Conservation (phyloP, 2,797 vertebrate species). For the Austrolebias charrua region DNA sequence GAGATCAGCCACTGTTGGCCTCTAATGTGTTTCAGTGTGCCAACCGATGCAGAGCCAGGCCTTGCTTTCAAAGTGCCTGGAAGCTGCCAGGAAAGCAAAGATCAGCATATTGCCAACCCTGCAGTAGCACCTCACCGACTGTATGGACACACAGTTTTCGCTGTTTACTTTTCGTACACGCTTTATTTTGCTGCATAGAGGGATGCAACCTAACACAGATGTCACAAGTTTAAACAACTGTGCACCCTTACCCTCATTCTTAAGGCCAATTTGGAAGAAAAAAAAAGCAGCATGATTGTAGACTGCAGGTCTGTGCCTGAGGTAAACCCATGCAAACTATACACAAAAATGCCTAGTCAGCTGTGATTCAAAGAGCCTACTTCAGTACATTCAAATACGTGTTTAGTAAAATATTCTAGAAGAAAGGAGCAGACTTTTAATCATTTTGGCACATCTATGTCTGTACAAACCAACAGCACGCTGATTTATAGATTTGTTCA, state of each 20-base stretch:
- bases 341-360: neutral
- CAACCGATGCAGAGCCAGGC: constrained; percentile 51
- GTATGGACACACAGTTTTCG: constrained; percentile 25
- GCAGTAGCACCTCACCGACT: constrained; percentile 39
- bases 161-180: neutral
- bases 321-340: neutral
- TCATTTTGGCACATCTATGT: neutral
- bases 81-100: constrained; percentile 56
- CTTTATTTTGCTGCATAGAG: neutral
- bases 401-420: neutral
- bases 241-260: neutral
- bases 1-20: constrained; percentile 62
- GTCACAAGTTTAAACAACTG: neutral
- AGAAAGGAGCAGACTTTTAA: neutral
- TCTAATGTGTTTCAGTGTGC: constrained; percentile 54
- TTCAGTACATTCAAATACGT: neutral
- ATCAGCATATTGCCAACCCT: constrained; percentile 37
- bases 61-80: constrained; percentile 63
- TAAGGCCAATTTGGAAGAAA: neutral
- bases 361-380: neutral
- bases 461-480: neutral
- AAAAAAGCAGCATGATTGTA: neutral
- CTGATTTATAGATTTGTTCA: constrained; percentile 24
- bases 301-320: neutral
- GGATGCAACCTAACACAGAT: neutral